phyloP scores from a whole-genome alignment of 2,888 invertebrate genomes.

The Neoaliturus tenellus region DNA sequence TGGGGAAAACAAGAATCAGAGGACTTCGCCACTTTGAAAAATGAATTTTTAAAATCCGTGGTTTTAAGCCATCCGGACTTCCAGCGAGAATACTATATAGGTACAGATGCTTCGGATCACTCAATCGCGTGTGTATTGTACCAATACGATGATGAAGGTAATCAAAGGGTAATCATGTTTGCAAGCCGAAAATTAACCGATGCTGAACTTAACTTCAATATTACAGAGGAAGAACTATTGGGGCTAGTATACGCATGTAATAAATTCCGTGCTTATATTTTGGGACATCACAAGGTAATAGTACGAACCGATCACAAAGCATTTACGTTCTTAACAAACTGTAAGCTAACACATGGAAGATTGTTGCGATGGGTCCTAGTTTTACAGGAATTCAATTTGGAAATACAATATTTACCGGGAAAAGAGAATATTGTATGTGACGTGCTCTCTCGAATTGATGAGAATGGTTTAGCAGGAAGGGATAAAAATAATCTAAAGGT shows the following conservation, averaged over 20 bases:
- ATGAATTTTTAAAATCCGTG: no score
- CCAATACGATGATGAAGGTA: neutral
- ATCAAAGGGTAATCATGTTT: neutral
- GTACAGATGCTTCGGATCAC: no score
- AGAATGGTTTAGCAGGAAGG: no score
- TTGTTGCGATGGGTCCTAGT: constrained; percentile 38
- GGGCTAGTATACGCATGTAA: neutral
- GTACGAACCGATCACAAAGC: constrained; percentile 29
- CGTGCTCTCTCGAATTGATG: neutral
- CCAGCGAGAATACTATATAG: no score
- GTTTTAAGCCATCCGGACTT: no score
- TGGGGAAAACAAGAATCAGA: neutral
- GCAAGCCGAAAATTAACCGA: neutral
- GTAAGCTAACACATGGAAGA: constrained; percentile 31
- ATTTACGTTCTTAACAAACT: constrained; percentile 27
- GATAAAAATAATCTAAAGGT: no score
- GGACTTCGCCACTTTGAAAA: neutral
- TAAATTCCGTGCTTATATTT: constrained; percentile 20
- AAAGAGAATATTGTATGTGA: constrained; percentile 32
- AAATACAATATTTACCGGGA: no score
- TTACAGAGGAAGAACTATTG: neutral
- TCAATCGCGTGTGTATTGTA: neutral
- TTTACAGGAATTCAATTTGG: no score
- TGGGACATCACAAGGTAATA: neutral
- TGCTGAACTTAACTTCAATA: neutral